Percentiles rank a stretch among this genome's conserved stretches.
phyloP scores from a whole-genome alignment of 2,888 invertebrate genomes.

The Pseudeuparius sepicola region DNA sequence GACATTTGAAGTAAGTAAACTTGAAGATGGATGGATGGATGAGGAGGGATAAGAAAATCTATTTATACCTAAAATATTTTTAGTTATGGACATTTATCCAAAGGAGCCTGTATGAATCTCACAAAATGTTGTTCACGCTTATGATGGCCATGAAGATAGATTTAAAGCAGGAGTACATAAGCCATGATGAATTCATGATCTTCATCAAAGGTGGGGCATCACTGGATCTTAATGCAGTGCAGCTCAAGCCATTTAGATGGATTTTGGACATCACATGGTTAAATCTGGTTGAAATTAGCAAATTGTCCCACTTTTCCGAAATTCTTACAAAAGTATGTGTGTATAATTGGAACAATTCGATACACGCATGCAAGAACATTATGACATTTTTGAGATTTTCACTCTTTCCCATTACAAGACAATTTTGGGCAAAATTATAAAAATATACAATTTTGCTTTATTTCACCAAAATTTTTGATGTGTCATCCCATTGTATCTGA shows the following conservation, averaged over 20 bases:
- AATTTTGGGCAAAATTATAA: no score
- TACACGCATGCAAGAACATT: no score
- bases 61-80: conserved; percentile 7
- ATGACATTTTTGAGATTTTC: no score
- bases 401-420: no score
- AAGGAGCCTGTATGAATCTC: conserved; percentile 82
- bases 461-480: no score
- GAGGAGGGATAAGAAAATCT: no score
- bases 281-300: conserved; percentile 85
- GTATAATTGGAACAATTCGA: background rate
- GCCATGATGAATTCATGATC: conserved; percentile 83
- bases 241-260: conserved; percentile 87
- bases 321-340: conserved; percentile 58
- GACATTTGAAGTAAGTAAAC: conserved; percentile 54
- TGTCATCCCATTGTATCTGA: no score
- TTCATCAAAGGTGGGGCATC: conserved; percentile 95
- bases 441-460: no score
- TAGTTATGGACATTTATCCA: conserved; percentile 80
- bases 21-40: no score
- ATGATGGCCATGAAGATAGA: conserved; percentile 93
- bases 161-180: conserved; percentile 66
- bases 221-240: conserved; percentile 80
- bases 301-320: conserved; percentile 65
- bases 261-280: conserved; percentile 91
- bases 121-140: conserved; percentile 83